These are phyloP conservation scores for Eretmochelys imbricata DNA, from an alignment of 2,113 vertebrate species.

Conservation along the genomic window DNA sequence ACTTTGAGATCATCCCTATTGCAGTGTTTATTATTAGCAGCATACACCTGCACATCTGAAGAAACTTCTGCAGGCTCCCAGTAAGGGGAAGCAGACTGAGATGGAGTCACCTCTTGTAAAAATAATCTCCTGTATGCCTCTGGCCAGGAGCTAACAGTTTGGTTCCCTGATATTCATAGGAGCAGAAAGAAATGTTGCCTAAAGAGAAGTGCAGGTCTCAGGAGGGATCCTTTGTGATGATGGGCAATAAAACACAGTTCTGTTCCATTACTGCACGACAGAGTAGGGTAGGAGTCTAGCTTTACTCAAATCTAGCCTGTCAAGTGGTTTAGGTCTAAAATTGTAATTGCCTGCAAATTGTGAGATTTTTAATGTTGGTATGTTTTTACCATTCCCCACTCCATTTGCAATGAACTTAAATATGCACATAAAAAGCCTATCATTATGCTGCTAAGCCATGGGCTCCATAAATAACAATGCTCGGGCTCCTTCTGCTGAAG, in stretches of 20 bases:
- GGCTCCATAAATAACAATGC: background rate
- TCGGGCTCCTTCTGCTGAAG: background rate
- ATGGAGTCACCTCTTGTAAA: background rate
- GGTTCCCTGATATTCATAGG: background rate
- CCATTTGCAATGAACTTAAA: background rate
- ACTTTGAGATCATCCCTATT: background rate
- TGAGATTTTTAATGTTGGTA: background rate
- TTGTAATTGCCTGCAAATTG: background rate
- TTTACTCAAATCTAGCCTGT: background rate
- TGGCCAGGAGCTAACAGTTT: background rate
- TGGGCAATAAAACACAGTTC: background rate
- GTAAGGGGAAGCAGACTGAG: background rate
- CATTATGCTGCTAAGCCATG: background rate
- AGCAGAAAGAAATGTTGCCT: background rate
- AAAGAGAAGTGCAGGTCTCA: background rate
- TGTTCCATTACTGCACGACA: background rate
- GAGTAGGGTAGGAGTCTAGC: background rate
- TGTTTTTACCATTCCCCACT: background rate
- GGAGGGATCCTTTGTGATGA: background rate
- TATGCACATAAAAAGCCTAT: background rate
- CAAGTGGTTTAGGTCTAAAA: background rate
- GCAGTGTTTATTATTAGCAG: background rate
- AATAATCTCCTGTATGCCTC: background rate
- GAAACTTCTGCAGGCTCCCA: background rate
- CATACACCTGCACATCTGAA: background rate